A percentile compares a stretch with the other conserved stretches of the same genome.
Evolutionary conservation across 2,888 invertebrate species (phyloP).

Genomic region (Acanthopleura granulata): DNA sequence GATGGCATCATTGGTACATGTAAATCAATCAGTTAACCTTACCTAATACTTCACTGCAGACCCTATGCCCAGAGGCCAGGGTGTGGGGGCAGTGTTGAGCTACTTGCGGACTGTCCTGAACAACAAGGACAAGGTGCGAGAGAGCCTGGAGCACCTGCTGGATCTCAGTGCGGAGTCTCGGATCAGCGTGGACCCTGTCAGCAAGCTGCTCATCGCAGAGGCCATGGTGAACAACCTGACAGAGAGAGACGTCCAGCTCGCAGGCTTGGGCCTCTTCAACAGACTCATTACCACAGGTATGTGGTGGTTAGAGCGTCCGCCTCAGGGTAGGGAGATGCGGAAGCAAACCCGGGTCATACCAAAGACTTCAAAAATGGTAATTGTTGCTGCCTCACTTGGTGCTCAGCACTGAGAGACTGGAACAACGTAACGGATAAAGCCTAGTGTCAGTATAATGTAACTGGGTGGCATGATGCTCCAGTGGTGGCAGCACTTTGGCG

Average conservation of each 20-base stretch:
- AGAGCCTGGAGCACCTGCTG: slow-evolving; percentile 53
- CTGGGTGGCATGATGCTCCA: no score
- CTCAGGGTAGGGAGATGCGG: no score
- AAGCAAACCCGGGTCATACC: no score
- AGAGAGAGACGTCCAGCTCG: slow-evolving; percentile 51
- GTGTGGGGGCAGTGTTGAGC: slow-evolving; percentile 48
- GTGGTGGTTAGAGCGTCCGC: no score
- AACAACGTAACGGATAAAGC: no score
- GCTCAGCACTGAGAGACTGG: no score
- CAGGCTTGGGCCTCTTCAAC: slow-evolving; percentile 55
- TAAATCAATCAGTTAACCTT: not conserved
- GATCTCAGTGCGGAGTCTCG: slow-evolving; percentile 46
- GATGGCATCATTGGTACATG: no score
- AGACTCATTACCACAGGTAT: slow-evolving; percentile 55
- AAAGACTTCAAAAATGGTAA: no score
- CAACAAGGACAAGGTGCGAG: slow-evolving; percentile 54
- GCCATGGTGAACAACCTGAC: slow-evolving; percentile 62
- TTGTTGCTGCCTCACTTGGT: no score
- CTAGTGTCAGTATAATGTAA: no score
- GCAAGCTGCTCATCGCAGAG: slow-evolving; percentile 56
- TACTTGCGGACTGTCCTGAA: slow-evolving; percentile 56
- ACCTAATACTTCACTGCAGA: slow-evolving; percentile 28
- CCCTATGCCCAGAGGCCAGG: slow-evolving; percentile 51
- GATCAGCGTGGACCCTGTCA: slow-evolving; percentile 41
- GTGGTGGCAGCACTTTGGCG: no score